Evolutionary conservation across 1,140 invertebrate species (phyloP).

Genomic region (Polypedilum vanderplanki): DNA sequence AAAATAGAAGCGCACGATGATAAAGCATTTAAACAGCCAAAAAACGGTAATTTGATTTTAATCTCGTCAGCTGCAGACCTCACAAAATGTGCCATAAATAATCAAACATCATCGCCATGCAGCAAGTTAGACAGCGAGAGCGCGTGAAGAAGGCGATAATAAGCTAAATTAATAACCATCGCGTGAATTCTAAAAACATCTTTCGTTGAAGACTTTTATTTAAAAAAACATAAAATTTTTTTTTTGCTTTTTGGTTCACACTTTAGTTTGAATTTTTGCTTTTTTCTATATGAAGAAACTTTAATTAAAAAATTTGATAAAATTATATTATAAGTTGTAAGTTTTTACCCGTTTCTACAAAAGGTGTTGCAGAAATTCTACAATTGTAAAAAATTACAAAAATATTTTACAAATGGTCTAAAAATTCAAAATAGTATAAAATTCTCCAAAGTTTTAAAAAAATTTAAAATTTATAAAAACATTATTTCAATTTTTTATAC

Average conservation of each 20-base stretch:
- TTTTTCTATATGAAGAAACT: background rate
- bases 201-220: background rate
- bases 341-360: no score
- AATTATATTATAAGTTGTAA: no score
- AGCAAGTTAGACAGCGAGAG: background rate
- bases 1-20: no score
- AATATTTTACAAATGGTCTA: no score
- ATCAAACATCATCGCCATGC: background rate
- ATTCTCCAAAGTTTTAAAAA: no score
- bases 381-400: no score
- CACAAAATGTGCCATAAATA: background rate
- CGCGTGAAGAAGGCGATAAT: background rate
- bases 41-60: slow-evolving; percentile 10
- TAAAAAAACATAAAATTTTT: background rate
- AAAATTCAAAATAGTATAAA: no score
- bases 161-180: background rate
- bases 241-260: background rate
- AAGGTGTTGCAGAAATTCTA: no score
- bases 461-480: no score
- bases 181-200: background rate
- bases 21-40: background rate
- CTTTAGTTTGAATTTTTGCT: background rate
- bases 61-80: background rate
- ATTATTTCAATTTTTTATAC: no score
- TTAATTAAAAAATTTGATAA: no score